phyloP scores from a whole-genome alignment of 2,113 vertebrate species.

The Fulica atra region DNA sequence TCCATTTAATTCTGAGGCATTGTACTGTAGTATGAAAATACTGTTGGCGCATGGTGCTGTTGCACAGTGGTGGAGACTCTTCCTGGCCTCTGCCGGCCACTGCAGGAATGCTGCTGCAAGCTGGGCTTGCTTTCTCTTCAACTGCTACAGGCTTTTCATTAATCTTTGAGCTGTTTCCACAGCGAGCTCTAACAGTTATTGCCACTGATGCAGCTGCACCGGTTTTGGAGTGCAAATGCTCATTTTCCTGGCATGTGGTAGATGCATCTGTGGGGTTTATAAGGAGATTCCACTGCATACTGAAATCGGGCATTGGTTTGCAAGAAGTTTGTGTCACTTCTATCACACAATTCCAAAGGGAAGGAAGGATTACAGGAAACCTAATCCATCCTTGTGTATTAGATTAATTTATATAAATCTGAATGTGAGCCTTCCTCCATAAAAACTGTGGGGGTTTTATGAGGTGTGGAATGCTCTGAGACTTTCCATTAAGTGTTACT shows the following conservation, averaged over 20 bases:
- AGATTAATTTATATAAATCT: conserved; percentile 33
- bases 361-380: background rate
- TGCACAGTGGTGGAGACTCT: background rate
- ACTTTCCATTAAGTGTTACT: conserved; percentile 39
- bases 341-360: background rate
- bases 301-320: background rate
- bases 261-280: background rate
- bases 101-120: background rate
- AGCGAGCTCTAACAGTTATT: background rate
- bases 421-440: background rate
- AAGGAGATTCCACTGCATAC: background rate
- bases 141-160: background rate
- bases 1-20: background rate
- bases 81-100: background rate
- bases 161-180: background rate
- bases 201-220: background rate
- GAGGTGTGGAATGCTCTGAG: conserved; percentile 32
- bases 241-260: background rate
- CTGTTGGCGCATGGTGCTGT: background rate
- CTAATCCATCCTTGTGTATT: background rate
- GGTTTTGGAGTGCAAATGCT: background rate
- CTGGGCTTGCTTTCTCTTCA: background rate
- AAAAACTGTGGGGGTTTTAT: conserved; percentile 30
- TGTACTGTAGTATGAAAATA: background rate
- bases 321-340: conserved; percentile 4